phyloP scores from a whole-genome alignment of 2,888 invertebrate species.

The Resseliella maxima region DNA sequence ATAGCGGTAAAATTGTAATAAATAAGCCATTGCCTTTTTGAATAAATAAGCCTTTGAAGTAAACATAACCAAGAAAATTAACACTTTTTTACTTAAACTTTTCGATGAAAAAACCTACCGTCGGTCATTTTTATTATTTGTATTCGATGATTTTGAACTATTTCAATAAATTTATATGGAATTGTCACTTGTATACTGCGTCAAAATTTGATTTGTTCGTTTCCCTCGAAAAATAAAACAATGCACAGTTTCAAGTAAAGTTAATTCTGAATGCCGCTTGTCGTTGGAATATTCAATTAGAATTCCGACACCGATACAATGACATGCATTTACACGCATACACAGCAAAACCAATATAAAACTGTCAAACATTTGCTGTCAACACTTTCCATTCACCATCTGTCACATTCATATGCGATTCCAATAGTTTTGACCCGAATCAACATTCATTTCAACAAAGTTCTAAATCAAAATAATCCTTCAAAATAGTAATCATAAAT shows the following conservation, averaged over 20 bases:
- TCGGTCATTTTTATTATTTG: background rate
- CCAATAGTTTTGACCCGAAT: background rate
- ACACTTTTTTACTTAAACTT: background rate
- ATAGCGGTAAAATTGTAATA: background rate
- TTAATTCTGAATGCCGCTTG: conserved; percentile 12
- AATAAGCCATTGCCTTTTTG: background rate
- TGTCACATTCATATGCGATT: background rate
- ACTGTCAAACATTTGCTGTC: conserved; percentile 4
- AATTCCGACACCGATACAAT: background rate
- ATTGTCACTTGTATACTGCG: background rate
- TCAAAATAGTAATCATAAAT: no score
- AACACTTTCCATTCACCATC: conserved; percentile 12
- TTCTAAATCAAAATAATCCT: no score
- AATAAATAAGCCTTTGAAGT: background rate
- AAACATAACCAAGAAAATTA: background rate
- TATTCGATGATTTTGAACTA: background rate
- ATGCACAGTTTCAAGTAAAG: background rate
- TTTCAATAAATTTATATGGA: background rate
- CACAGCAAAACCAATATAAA: background rate
- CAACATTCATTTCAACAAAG: no score
- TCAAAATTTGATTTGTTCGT: background rate
- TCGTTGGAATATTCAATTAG: background rate
- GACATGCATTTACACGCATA: background rate
- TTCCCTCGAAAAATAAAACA: background rate
- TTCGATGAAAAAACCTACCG: background rate